These are phyloP conservation scores for Eupithecia inturbata DNA, from an alignment of 2,888 invertebrate genomes.

Conservation along the genomic window DNA sequence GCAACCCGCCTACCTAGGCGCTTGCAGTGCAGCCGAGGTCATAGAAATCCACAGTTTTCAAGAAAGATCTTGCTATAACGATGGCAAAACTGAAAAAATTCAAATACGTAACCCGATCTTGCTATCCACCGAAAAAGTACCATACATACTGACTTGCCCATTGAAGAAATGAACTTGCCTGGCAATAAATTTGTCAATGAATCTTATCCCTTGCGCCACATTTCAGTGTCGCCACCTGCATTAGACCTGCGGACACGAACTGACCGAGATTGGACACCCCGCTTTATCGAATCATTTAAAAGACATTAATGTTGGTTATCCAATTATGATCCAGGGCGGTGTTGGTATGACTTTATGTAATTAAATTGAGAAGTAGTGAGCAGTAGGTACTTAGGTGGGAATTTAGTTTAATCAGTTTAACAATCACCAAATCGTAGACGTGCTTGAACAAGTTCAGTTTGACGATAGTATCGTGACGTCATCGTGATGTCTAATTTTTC, in stretches of 20 bases:
- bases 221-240: conserved; percentile 32
- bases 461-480: too few relatives aligned
- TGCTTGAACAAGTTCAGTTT: too few relatives aligned
- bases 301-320: conserved; percentile 3
- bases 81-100: too few relatives aligned
- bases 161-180: background rate
- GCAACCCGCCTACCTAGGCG: too few relatives aligned
- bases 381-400: too few relatives aligned
- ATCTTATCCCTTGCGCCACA: conserved; percentile 20
- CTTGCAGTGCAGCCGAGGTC: too few relatives aligned
- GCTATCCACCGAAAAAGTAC: too few relatives aligned
- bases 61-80: too few relatives aligned
- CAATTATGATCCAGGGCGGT: background rate
- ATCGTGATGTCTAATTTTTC: background rate
- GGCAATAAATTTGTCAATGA: background rate
- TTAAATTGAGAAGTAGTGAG: background rate
- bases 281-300: conserved; percentile 25
- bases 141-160: too few relatives aligned
- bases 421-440: background rate
- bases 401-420: too few relatives aligned
- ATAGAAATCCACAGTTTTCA: too few relatives aligned
- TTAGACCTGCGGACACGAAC: conserved; percentile 29
- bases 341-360: background rate
- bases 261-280: conserved; percentile 47
- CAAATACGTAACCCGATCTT: too few relatives aligned